Conservation (phyloP, 2,113 vertebrate species). For the Corythaixoides concolor region DNA sequence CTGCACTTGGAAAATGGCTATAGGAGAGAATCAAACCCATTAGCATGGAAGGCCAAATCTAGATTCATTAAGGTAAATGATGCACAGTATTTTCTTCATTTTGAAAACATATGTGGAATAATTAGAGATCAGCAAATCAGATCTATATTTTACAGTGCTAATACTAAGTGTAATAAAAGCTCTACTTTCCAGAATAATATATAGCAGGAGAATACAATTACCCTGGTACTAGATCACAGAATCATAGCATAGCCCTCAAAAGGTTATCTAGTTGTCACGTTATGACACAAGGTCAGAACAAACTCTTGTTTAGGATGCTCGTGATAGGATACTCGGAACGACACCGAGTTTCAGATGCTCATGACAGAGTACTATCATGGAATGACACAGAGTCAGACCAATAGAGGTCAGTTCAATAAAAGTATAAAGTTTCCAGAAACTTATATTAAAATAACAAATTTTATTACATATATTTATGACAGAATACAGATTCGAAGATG, state of each 20-base stretch:
- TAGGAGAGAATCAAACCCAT: neutral
- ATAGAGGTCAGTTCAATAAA: no score
- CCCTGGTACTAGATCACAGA: neutral
- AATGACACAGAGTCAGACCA: no score
- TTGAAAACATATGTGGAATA: neutral
- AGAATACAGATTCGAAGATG: no score
- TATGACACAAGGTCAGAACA: no score
- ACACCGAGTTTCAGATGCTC: no score
- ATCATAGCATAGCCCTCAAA: neutral
- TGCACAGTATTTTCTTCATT: neutral
- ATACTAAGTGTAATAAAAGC: neutral
- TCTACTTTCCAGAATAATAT: neutral
- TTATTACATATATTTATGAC: no score
- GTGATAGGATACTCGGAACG: no score
- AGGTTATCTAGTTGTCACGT: no score
- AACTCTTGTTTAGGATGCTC: no score
- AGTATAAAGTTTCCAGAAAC: no score
- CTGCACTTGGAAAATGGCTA: neutral
- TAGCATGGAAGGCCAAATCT: neutral
- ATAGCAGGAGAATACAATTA: neutral
- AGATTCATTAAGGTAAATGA: neutral
- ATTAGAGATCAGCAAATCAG: neutral
- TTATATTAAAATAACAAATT: no score
- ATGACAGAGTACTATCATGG: no score
- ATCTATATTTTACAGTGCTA: neutral